A percentile compares a stretch with the other conserved stretches of the same genome.
These are phyloP conservation scores for Orthonevra nobilis DNA, from an alignment of 2,888 invertebrate species.

Conservation along the genomic window DNA sequence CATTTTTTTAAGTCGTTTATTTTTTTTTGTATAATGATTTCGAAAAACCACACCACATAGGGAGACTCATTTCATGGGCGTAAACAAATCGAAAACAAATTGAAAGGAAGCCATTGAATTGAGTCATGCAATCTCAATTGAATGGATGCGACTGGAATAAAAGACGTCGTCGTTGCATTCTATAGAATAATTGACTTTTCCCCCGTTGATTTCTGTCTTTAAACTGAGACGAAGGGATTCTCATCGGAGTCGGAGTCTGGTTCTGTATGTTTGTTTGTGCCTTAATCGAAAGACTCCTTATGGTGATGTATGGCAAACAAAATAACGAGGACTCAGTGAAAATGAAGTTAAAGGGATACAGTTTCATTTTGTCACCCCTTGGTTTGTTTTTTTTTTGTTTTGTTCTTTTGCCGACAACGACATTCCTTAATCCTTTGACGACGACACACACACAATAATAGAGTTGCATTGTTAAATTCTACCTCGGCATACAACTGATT, in stretches of 20 bases:
- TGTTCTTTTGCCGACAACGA: constrained; percentile 33
- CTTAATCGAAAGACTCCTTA: constrained; percentile 14
- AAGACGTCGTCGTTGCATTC: neutral
- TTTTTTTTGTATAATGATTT: constrained; percentile 45
- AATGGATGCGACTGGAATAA: neutral
- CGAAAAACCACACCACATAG: constrained; percentile 49
- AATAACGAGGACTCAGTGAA: constrained; percentile 50
- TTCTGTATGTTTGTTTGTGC: constrained; percentile 5
- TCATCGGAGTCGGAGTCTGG: neutral
- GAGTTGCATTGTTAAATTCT: constrained; percentile 58
- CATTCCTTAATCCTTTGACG: constrained; percentile 58
- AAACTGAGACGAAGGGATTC: constrained; percentile 15
- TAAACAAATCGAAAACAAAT: constrained; percentile 40
- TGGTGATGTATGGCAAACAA: constrained; percentile 50
- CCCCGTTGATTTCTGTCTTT: constrained; percentile 34
- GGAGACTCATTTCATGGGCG: constrained; percentile 24
- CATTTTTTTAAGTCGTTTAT: constrained; percentile 1
- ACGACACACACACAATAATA: constrained; percentile 40
- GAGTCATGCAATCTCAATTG: constrained; percentile 19
- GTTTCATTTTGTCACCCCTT: neutral
- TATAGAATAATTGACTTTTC: constrained; percentile 54
- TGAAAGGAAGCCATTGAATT: constrained; percentile 10
- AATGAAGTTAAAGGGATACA: constrained; percentile 35
- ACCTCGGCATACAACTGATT: constrained; percentile 4
- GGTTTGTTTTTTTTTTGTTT: constrained; percentile 5